Percentiles rank a stretch among this genome's conserved stretches.
Evolutionary conservation across 2,113 vertebrate species (phyloP).

Genomic region (Serinus canaria): DNA sequence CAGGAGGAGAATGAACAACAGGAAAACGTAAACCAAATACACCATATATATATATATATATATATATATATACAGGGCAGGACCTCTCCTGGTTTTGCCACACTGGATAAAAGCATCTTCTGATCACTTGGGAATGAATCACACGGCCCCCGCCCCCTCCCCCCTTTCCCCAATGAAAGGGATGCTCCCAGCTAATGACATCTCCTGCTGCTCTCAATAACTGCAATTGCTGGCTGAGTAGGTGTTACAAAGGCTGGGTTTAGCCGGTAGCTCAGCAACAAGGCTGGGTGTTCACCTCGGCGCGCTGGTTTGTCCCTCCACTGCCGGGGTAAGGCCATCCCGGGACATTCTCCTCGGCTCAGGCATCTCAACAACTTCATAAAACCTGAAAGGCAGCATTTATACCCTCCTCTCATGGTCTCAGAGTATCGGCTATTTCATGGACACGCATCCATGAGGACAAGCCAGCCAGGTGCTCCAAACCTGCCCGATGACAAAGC

Average conservation of each 20-base stretch:
- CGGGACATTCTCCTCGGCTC: neutral
- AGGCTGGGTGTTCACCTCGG: neutral
- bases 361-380: neutral
- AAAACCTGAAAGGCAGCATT: neutral
- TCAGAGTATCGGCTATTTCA: neutral
- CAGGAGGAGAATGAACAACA: neutral
- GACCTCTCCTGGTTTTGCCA: neutral
- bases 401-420: neutral
- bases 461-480: neutral
- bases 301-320: neutral
- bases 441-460: rapidly evolving
- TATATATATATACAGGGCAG: neutral
- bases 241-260: neutral
- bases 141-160: neutral
- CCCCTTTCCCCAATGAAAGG: neutral
- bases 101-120: neutral
- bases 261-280: neutral
- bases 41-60: neutral
- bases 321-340: rapidly evolving
- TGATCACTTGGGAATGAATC: neutral
- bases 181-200: slow-evolving; percentile 8
- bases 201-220: neutral
- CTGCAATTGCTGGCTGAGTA: neutral
- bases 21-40: neutral
- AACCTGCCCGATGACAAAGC: neutral